Percentiles rank a stretch among this genome's conserved stretches.
These are phyloP conservation scores for Galerucella nymphaeae DNA, from an alignment of 2,888 invertebrate species.

Conservation along the genomic window DNA sequence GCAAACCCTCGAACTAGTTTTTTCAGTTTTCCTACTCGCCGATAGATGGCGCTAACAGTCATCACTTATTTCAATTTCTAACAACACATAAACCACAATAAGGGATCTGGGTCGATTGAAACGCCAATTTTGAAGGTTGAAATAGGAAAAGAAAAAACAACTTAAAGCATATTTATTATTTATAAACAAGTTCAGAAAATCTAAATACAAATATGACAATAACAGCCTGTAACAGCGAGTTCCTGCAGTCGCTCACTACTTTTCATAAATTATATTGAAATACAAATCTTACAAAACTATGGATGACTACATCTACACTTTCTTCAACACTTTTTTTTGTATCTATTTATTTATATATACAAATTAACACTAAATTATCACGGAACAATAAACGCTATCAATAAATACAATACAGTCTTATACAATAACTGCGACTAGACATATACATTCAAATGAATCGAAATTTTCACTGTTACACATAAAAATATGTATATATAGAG, in stretches of 20 bases:
- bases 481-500: conserved; percentile 6
- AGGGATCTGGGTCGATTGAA: too few relatives aligned
- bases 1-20: too few relatives aligned
- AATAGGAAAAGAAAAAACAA: background rate
- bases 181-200: conserved; percentile 23
- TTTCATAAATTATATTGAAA: conserved; percentile 37
- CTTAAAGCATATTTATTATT: conserved; percentile 25
- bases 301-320: conserved; percentile 28
- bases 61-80: too few relatives aligned
- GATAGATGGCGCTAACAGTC: too few relatives aligned
- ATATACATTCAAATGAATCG: conserved; percentile 43
- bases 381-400: conserved; percentile 44
- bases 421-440: conserved; percentile 47
- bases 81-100: too few relatives aligned
- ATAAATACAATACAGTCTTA: conserved; percentile 39
- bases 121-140: too few relatives aligned
- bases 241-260: conserved; percentile 12
- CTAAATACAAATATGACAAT: conserved; percentile 20
- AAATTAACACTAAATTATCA: conserved; percentile 48
- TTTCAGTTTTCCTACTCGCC: too few relatives aligned
- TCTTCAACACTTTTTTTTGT: conserved; percentile 29
- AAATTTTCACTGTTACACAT: conserved; percentile 29
- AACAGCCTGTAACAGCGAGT: conserved; percentile 29
- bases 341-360: conserved; percentile 45
- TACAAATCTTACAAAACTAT: conserved; percentile 53